These are phyloP conservation scores for Lepus americanus DNA, from an alignment of 2,113 vertebrate species.

Conservation along the genomic window DNA sequence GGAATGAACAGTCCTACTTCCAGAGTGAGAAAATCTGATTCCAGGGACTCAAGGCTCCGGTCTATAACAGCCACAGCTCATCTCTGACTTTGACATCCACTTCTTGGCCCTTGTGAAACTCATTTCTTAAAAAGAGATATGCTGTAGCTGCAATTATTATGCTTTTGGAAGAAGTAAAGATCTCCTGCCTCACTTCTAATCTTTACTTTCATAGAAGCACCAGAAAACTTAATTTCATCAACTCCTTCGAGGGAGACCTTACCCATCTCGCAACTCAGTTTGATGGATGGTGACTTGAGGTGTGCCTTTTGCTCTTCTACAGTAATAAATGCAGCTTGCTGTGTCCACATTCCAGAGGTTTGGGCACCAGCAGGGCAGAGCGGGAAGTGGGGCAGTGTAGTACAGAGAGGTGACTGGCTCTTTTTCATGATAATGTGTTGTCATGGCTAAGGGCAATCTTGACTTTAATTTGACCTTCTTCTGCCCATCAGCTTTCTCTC, in stretches of 20 bases:
- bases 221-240: conserved; percentile 65
- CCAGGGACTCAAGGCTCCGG: background rate
- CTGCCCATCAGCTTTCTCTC: conserved; percentile 21
- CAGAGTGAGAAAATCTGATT: background rate
- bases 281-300: conserved; percentile 42
- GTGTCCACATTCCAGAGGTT: background rate
- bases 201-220: conserved; percentile 45
- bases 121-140: conserved; percentile 43
- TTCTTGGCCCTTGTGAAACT: background rate
- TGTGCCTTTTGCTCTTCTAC: background rate
- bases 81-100: conserved; percentile 8
- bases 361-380: background rate
- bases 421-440: conserved; percentile 67
- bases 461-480: conserved; percentile 17
- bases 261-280: background rate
- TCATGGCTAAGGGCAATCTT: background rate
- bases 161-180: conserved; percentile 57
- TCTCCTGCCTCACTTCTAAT: conserved; percentile 53
- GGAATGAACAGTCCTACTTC: background rate
- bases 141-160: background rate
- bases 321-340: conserved; percentile 59
- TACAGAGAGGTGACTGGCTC: background rate
- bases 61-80: background rate
- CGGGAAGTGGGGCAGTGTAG: background rate
- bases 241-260: background rate